phyloP scores from a whole-genome alignment of 2,113 vertebrate genomes.

The Sphyrna mokarran region DNA sequence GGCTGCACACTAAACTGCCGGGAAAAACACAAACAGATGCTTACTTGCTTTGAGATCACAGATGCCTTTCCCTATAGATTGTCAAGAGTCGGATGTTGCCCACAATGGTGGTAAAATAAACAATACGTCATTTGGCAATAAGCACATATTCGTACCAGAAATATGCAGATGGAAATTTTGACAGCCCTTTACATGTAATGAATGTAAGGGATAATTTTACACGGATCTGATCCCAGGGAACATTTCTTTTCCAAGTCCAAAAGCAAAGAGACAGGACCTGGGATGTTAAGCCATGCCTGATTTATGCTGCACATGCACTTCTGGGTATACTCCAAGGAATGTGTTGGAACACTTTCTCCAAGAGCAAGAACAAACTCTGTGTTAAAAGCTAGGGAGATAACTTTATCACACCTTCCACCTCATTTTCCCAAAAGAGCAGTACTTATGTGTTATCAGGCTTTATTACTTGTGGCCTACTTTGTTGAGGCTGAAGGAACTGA shows the following conservation, averaged over 20 bases:
- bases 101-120: neutral
- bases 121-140: neutral
- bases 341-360: neutral
- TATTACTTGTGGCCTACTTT: neutral
- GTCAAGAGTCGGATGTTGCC: neutral
- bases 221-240: neutral
- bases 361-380: neutral
- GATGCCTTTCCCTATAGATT: neutral
- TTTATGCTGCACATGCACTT: neutral
- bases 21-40: neutral
- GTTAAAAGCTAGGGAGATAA: neutral
- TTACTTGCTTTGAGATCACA: neutral
- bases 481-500: neutral
- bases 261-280: neutral
- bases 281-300: neutral
- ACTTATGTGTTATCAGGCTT: neutral
- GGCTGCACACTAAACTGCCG: neutral
- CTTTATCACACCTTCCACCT: neutral
- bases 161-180: neutral
- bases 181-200: neutral
- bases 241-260: neutral
- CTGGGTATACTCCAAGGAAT: neutral
- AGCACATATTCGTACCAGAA: neutral
- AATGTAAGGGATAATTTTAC: neutral
- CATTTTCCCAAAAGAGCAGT: neutral